A percentile compares a stretch with the other conserved stretches of the same genome.
Conservation (phyloP, 2,113 vertebrate genomes). For the Chaetodon trifascialis region DNA sequence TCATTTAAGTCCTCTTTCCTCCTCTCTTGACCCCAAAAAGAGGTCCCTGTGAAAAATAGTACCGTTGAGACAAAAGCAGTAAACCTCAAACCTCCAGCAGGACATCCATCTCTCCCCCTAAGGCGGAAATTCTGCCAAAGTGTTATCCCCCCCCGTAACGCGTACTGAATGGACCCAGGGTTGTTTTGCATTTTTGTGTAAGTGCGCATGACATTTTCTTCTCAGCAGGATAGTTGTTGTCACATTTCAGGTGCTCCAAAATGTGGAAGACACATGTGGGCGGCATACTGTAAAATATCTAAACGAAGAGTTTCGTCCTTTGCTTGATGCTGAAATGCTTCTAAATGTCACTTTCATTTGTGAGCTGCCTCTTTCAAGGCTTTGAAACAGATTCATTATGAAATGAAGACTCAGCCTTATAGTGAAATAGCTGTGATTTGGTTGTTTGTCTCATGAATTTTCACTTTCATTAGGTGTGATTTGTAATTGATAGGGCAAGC, state of each 20-base stretch:
- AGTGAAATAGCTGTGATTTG: background rate
- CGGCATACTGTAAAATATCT: background rate
- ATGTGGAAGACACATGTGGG: constrained; percentile 37
- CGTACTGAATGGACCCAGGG: constrained; percentile 15
- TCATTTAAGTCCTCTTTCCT: constrained; percentile 69
- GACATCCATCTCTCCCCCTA: constrained; percentile 32
- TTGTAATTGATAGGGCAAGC: too few species aligned
- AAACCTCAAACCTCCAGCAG: constrained; percentile 53
- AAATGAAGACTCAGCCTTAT: background rate
- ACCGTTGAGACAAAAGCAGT: constrained; percentile 65
- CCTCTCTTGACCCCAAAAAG: constrained; percentile 51
- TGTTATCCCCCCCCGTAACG: constrained; percentile 27
- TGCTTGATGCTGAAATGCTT: background rate
- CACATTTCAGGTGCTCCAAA: constrained; percentile 19
- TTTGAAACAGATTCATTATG: background rate
- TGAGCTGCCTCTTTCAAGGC: background rate
- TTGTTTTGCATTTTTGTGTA: constrained; percentile 70
- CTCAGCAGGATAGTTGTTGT: constrained; percentile 26
- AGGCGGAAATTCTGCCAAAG: constrained; percentile 26
- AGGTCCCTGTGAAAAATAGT: constrained; percentile 65
- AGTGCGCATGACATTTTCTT: constrained; percentile 54
- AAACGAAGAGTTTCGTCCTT: background rate
- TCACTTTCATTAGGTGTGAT: background rate
- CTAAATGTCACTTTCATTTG: background rate
- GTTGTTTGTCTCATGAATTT: background rate